Evolutionary conservation across 2,797 vertebrate genomes (phyloP).

Genomic region (Numenius phaeopus): DNA sequence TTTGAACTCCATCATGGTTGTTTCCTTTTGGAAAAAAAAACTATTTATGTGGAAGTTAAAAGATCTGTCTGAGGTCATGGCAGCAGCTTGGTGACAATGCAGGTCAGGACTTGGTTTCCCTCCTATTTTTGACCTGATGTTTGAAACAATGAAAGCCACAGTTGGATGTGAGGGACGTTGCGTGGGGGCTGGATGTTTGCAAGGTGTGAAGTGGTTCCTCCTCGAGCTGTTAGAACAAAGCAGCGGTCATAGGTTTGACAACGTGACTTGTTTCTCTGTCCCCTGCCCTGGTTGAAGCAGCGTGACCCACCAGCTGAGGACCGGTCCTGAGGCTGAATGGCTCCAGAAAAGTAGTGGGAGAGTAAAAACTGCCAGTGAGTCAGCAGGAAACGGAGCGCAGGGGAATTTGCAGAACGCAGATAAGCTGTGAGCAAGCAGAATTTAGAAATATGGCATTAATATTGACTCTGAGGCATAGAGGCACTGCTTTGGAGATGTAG

Average conservation of each 20-base stretch:
- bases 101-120: background rate
- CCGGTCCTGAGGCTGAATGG: background rate
- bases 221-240: background rate
- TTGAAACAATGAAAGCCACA: background rate
- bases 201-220: background rate
- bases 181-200: background rate
- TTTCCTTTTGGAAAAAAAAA: background rate
- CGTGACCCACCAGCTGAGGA: background rate
- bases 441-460: background rate
- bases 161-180: background rate
- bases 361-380: background rate
- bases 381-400: background rate
- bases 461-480: fast-evolving
- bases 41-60: background rate
- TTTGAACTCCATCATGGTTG: background rate
- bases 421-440: background rate
- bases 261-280: fast-evolving
- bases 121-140: background rate
- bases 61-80: background rate
- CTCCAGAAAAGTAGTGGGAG: background rate
- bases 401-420: background rate
- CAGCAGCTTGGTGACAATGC: background rate
- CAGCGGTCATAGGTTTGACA: background rate
- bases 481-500: background rate
- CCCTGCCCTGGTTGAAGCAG: background rate